Conservation (phyloP, 2,888 invertebrate genomes). For the Chaetogeoica ovagalla region DNA sequence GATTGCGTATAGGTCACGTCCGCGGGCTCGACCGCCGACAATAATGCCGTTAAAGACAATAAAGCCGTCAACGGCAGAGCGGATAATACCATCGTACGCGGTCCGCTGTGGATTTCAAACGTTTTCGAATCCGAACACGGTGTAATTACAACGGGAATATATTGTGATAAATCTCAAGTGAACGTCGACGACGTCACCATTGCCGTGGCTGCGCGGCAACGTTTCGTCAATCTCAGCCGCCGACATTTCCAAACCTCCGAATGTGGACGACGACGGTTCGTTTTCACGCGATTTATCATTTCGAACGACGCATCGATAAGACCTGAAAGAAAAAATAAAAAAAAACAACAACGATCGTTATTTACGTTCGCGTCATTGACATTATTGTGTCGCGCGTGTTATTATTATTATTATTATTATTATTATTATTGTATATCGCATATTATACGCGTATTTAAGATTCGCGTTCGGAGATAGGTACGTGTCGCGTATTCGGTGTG, state of each 20-base stretch:
- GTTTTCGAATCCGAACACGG: neutral
- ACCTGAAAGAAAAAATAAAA: neutral
- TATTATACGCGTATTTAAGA: no score
- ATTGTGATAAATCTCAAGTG: slow-evolving; percentile 20
- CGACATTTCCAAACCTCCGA: slow-evolving; percentile 48
- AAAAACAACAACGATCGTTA: no score
- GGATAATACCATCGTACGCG: neutral
- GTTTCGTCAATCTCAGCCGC: slow-evolving; percentile 23
- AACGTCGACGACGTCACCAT: slow-evolving; percentile 32
- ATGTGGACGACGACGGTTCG: slow-evolving; percentile 25
- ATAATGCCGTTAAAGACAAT: slow-evolving; percentile 16
- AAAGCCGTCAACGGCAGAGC: slow-evolving; percentile 18
- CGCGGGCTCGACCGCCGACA: slow-evolving; percentile 20
- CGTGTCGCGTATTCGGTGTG: no score
- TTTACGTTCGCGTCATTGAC: no score
- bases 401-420: no score
- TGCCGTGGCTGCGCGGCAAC: neutral
- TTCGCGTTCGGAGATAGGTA: no score
- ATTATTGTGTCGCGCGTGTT: no score
- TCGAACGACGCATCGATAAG: neutral
- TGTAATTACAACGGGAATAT: neutral
- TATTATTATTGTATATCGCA: no score
- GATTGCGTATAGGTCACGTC: slow-evolving; percentile 36
- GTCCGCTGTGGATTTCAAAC: neutral
- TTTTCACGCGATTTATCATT: slow-evolving; percentile 18